phyloP scores from a whole-genome alignment of 2,113 vertebrate species.

The Natator depressus region DNA sequence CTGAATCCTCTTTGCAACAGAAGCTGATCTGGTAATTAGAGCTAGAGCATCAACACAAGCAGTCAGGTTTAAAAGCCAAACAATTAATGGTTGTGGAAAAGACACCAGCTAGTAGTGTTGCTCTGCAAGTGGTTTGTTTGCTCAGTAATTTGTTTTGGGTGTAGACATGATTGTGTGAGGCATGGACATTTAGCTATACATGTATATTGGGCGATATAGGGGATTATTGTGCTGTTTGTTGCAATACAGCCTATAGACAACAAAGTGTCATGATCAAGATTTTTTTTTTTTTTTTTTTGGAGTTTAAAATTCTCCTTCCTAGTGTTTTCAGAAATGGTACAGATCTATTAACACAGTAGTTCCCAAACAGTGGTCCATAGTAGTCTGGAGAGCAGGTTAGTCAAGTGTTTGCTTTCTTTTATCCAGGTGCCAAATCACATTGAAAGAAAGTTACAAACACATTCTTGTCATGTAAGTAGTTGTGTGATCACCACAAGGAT shows the following conservation, averaged over 20 bases:
- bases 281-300: slow-evolving; percentile 4
- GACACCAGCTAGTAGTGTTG: neutral
- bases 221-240: neutral
- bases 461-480: neutral
- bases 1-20: neutral
- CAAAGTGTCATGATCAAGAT: neutral
- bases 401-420: neutral
- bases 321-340: slow-evolving; percentile 55
- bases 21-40: neutral
- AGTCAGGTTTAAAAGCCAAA: neutral
- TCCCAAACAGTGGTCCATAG: neutral
- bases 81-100: neutral
- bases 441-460: neutral
- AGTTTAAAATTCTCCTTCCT: slow-evolving; percentile 56
- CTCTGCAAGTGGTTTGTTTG: slow-evolving; percentile 58
- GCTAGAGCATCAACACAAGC: neutral
- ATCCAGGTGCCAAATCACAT: neutral
- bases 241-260: neutral
- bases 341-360: slow-evolving; percentile 30
- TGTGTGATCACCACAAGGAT: neutral
- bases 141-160: slow-evolving; percentile 35
- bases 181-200: slow-evolving; percentile 36
- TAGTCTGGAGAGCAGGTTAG: neutral
- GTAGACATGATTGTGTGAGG: slow-evolving; percentile 21
- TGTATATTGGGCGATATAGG: slow-evolving; percentile 7